phyloP scores from a whole-genome alignment of 2,797 vertebrate genomes.

The Iguana delicatissima region DNA sequence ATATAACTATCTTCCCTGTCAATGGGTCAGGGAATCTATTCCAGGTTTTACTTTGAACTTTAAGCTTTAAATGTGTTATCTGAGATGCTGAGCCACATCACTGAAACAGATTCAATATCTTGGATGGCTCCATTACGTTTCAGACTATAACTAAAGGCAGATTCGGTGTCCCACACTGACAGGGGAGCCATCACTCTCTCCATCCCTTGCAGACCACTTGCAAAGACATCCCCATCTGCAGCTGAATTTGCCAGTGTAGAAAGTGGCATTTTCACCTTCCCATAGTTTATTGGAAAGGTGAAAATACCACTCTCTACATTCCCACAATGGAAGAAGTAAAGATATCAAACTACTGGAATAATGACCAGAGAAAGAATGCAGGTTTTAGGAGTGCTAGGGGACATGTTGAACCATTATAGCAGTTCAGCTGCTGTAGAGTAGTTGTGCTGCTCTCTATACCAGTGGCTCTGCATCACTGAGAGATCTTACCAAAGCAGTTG shows the following conservation, averaged over 20 bases:
- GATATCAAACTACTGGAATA: background rate
- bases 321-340: background rate
- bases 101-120: too few relatives aligned
- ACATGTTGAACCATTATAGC: background rate
- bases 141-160: too few relatives aligned
- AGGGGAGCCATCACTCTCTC: too few relatives aligned
- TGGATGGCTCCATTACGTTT: too few relatives aligned
- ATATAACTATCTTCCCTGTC: too few relatives aligned
- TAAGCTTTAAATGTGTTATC: too few relatives aligned
- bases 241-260: background rate
- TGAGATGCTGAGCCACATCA: too few relatives aligned
- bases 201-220: too few relatives aligned
- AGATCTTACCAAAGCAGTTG: slow-evolving; percentile 32
- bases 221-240: background rate
- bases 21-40: too few relatives aligned
- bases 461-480: background rate
- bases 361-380: background rate
- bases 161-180: too few relatives aligned
- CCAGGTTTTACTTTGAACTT: too few relatives aligned
- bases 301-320: background rate
- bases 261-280: background rate
- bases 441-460: background rate
- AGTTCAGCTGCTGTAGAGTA: background rate
- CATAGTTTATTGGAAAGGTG: background rate
- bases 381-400: background rate